Conservation (phyloP, 92 coral and sea anemone genomes). For the Palythoa heliodiscus region DNA sequence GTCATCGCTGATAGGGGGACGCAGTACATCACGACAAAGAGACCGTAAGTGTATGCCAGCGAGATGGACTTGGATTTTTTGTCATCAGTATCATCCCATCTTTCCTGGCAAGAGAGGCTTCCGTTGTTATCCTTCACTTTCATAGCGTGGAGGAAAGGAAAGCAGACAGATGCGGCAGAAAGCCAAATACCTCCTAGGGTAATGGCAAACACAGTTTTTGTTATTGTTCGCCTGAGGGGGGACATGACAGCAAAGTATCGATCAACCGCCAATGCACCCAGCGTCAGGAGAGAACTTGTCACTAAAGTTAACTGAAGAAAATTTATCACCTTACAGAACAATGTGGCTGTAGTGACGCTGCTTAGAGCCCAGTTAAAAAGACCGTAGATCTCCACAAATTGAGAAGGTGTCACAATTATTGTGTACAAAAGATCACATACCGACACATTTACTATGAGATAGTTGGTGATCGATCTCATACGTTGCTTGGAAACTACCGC, state of each 20-base stretch:
- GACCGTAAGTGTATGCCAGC: constrained; percentile 61
- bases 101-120: constrained; percentile 57
- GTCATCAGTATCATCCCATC: constrained; percentile 76
- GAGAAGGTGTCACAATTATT: constrained; percentile 62
- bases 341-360: constrained; percentile 43
- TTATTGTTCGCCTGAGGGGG: constrained; percentile 76
- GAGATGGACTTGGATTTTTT: constrained; percentile 41
- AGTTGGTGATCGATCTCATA: constrained; percentile 79
- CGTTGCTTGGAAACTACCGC: constrained; percentile 61
- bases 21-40: constrained; percentile 76
- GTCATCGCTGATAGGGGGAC: constrained; percentile 75
- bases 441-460: constrained; percentile 79
- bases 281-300: constrained; percentile 83
- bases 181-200: constrained; percentile 70
- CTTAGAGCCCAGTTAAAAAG: constrained; percentile 62
- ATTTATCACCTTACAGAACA: constrained; percentile 79
- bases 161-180: constrained; percentile 66
- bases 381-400: constrained; percentile 55
- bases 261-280: constrained; percentile 87
- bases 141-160: constrained; percentile 75
- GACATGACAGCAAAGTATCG: constrained; percentile 86
- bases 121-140: constrained; percentile 39
- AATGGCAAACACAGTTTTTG: constrained; percentile 65
- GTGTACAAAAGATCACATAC: constrained; percentile 78
- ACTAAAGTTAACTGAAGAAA: constrained; percentile 71